Conservation (phyloP, 1,140 invertebrate genomes). For the Nebria ingens region DNA sequence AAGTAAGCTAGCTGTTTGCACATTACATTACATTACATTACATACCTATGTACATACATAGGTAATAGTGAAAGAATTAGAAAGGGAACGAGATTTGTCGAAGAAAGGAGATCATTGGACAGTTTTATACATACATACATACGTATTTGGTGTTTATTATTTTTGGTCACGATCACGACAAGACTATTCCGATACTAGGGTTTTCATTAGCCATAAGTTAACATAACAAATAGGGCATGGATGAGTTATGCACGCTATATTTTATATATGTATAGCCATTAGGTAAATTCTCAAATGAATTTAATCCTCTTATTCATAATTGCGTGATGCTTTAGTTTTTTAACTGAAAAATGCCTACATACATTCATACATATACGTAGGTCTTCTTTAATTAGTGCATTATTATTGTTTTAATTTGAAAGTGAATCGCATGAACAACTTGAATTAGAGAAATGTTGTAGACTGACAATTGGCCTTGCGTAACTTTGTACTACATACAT, state of each 20-base stretch:
- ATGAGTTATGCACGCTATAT: no score
- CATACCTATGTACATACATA: not conserved
- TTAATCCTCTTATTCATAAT: not conserved
- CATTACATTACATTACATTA: not conserved
- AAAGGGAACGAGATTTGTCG: not conserved
- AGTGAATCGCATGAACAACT: not conserved
- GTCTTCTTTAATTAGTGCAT: no score
- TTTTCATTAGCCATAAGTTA: no score
- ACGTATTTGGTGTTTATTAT: not conserved
- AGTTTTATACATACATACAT: not conserved
- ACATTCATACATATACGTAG: no score
- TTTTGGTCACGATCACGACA: not conserved
- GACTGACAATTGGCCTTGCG: not conserved
- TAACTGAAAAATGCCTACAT: not conserved
- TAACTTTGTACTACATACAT: not conserved
- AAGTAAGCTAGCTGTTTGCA: not conserved
- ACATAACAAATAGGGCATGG: no score
- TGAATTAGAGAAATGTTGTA: not conserved
- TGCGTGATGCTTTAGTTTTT: no score
- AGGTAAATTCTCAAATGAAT: not conserved
- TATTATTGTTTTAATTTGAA: not conserved
- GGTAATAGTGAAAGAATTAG: not conserved
- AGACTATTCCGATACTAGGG: not conserved
- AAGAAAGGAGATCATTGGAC: not conserved
- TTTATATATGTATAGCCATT: not conserved